Evolutionary conservation across 2,888 invertebrate species (phyloP).

Genomic region (Leucophora obtusa): DNA sequence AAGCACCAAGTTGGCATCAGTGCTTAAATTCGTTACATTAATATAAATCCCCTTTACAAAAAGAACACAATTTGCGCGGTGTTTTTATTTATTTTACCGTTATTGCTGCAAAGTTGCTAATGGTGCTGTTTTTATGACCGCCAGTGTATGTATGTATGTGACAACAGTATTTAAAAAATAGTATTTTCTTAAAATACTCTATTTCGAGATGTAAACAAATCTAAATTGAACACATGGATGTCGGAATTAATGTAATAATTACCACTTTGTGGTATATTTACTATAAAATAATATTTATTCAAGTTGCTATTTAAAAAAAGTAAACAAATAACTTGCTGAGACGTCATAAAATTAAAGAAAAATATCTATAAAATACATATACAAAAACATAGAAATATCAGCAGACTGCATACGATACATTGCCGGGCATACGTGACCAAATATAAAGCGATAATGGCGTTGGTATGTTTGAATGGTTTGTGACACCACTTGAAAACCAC

Average conservation of each 20-base stretch:
- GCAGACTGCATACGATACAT: neutral
- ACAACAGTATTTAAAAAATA: neutral
- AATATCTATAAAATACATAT: neutral
- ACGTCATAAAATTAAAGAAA: neutral
- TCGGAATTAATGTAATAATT: neutral
- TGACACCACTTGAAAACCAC: slow-evolving; percentile 25
- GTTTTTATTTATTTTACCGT: too few relatives aligned
- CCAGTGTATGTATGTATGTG: too few relatives aligned
- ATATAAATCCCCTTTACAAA: too few relatives aligned
- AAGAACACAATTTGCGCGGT: too few relatives aligned
- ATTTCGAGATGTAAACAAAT: slow-evolving; percentile 6
- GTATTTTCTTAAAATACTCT: neutral
- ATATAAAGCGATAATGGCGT: slow-evolving; percentile 56
- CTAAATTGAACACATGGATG: slow-evolving; percentile 9
- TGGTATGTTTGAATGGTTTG: slow-evolving; percentile 33
- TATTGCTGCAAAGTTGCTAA: too few relatives aligned
- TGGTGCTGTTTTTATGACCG: too few relatives aligned
- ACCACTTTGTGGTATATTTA: neutral
- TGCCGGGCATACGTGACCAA: slow-evolving; percentile 58
- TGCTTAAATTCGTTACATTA: too few relatives aligned
- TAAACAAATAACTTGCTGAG: neutral
- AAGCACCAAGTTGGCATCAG: too few relatives aligned
- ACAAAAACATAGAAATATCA: neutral
- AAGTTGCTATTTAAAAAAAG: neutral
- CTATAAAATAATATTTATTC: neutral